phyloP scores from a whole-genome alignment of 2,888 invertebrate genomes.

The Trachelus troglodyta region DNA sequence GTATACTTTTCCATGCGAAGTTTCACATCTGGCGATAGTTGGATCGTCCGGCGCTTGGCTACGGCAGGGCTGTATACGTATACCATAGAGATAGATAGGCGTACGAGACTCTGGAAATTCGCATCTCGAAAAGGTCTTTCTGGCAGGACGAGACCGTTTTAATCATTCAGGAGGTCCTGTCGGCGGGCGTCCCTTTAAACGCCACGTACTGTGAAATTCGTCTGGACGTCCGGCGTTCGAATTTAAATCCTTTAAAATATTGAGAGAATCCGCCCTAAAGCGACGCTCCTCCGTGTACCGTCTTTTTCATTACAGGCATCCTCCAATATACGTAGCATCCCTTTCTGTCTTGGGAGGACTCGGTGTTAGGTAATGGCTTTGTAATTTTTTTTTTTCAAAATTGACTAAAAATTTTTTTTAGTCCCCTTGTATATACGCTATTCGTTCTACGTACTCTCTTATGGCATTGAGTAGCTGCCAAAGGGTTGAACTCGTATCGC shows the following conservation, averaged over 20 bases:
- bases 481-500: no score
- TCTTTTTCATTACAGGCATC: not conserved
- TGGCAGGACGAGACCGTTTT: constrained; percentile 45
- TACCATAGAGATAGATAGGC: no score
- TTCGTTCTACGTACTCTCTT: no score
- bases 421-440: no score
- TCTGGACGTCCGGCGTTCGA: constrained; percentile 57
- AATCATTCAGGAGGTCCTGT: constrained; percentile 62
- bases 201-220: constrained; percentile 54
- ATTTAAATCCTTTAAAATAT: constrained; percentile 66
- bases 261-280: constrained; percentile 36
- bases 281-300: not conserved
- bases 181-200: constrained; percentile 60
- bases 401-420: no score
- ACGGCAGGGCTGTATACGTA: no score
- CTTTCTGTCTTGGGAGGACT: not conserved
- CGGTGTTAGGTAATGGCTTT: not conserved
- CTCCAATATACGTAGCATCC: not conserved
- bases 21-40: no score
- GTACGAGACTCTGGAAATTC: no score
- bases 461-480: no score
- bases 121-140: not conserved
- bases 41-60: no score
- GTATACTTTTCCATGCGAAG: no score
- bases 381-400: no score